A percentile compares a stretch with the other conserved stretches of the same genome.
These are phyloP conservation scores for Odontomachus brunneus DNA, from an alignment of 1,140 invertebrate genomes.

Conservation along the genomic window DNA sequence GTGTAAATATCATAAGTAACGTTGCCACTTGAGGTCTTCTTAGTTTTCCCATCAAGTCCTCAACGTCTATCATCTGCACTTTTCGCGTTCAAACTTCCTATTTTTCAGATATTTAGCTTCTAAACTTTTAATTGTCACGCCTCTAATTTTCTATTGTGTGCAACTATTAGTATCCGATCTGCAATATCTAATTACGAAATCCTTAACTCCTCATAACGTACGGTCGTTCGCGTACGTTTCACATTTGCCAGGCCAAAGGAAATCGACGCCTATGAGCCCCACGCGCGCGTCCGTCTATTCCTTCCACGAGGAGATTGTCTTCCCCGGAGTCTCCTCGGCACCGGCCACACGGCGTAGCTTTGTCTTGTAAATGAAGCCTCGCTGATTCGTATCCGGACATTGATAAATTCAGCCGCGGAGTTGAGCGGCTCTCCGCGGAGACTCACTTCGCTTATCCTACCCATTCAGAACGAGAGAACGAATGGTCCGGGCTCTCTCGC, in stretches of 20 bases:
- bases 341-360: constrained; percentile 81
- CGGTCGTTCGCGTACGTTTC: not conserved
- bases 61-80: too few relatives aligned
- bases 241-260: not conserved
- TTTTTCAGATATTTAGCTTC: too few relatives aligned
- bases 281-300: constrained; percentile 58
- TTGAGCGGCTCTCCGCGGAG: constrained; percentile 67
- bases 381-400: constrained; percentile 85
- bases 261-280: constrained; percentile 67
- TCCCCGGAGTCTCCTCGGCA: constrained; percentile 43
- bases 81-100: too few relatives aligned
- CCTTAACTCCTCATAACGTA: too few relatives aligned
- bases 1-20: too few relatives aligned
- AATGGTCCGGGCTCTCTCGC: constrained; percentile 69
- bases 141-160: too few relatives aligned
- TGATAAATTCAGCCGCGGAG: constrained; percentile 83
- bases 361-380: constrained; percentile 86
- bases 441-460: constrained; percentile 65
- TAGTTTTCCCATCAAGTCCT: too few relatives aligned
- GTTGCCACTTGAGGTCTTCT: too few relatives aligned
- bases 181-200: too few relatives aligned
- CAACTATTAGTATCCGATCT: too few relatives aligned
- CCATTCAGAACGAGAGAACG: constrained; percentile 73
- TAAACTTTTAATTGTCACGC: not conserved
- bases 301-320: constrained; percentile 26